Conservation (phyloP, 2,113 vertebrate species). For the Phodopus roborovskii region DNA sequence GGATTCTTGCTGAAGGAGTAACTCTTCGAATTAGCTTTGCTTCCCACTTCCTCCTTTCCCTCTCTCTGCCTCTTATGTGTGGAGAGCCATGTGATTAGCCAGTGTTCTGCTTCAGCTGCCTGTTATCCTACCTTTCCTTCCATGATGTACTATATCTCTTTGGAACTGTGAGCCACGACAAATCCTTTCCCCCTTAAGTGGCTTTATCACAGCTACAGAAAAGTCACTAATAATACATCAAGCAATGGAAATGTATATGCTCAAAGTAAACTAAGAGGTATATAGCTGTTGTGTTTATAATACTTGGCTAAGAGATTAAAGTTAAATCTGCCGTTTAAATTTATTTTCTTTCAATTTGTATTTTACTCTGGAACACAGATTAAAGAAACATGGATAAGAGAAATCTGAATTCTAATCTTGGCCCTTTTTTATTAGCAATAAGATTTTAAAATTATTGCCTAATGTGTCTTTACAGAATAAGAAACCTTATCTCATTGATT, state of each 20-base stretch:
- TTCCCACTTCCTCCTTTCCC: not conserved
- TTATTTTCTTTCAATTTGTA: conserved; percentile 24
- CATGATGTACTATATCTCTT: not conserved
- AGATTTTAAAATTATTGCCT: not conserved
- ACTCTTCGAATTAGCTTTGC: not conserved
- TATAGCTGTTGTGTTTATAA: not conserved
- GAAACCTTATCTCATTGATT: not conserved
- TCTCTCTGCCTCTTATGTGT: not conserved
- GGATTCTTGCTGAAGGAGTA: not conserved
- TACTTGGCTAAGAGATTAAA: conserved; percentile 2
- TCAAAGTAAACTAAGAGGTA: conserved; percentile 30
- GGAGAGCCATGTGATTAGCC: not conserved
- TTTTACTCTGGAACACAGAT: not conserved
- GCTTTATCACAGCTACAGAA: not conserved
- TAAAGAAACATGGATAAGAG: not conserved
- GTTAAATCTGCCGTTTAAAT: not conserved
- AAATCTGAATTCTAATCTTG: not conserved
- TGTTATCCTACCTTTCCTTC: not conserved
- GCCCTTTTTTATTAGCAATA: not conserved
- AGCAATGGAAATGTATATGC: not conserved
- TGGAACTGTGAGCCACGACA: too few relatives aligned
- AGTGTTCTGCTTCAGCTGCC: too few relatives aligned
- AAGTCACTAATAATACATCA: not conserved
- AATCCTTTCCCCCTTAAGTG: not conserved
- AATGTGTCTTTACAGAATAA: not conserved